phyloP scores from a whole-genome alignment of 1,140 invertebrate genomes.

The Gryllus bimaculatus region DNA sequence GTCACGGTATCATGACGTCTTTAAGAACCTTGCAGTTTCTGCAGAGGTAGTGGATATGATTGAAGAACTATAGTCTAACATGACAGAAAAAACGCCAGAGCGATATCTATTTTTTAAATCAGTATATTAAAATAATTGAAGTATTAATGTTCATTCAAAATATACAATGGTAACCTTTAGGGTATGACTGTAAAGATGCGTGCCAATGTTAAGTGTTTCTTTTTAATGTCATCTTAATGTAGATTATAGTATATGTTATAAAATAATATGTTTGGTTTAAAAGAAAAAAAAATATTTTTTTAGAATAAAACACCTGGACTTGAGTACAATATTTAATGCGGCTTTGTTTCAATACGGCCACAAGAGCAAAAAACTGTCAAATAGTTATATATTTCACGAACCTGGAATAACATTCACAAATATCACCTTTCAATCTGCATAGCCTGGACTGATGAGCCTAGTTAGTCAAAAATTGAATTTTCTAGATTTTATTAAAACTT shows the following conservation, averaged over 20 bases:
- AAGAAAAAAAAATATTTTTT: neutral
- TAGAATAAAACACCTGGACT: neutral
- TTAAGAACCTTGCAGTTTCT: no score
- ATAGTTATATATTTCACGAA: neutral
- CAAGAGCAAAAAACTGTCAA: neutral
- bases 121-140: neutral
- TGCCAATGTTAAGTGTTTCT: no score
- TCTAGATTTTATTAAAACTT: neutral
- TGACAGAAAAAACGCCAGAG: neutral
- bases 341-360: neutral
- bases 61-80: neutral
- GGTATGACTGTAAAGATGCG: no score
- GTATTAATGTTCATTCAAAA: neutral
- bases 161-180: no score
- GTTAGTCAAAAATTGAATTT: neutral
- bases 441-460: neutral
- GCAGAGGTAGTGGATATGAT: no score
- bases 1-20: neutral
- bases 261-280: neutral
- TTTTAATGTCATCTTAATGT: neutral
- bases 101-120: neutral
- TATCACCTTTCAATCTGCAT: neutral
- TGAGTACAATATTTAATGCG: neutral
- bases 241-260: neutral
- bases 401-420: neutral